Evolutionary conservation across 92 coral and sea anemone species (phyloP).

Genomic region (Bergia puertoricense): DNA sequence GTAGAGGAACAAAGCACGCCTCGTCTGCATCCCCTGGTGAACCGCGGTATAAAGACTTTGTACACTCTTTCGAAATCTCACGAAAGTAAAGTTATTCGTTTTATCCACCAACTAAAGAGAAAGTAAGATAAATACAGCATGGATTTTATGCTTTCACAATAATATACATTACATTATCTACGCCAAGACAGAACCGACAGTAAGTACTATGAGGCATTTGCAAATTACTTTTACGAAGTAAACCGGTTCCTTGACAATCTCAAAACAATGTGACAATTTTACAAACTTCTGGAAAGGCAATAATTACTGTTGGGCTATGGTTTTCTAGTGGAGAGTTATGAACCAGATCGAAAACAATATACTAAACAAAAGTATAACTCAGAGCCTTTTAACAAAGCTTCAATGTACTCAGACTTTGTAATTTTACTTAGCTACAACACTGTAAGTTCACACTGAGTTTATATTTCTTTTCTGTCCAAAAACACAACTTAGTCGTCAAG

Average conservation of each 20-base stretch:
- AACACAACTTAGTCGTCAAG: slow-evolving; percentile 73
- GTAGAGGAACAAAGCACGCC: not conserved
- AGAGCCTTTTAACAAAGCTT: not conserved
- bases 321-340: not conserved
- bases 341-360: not conserved
- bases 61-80: not conserved
- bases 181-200: not conserved
- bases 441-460: slow-evolving; percentile 1
- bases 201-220: not conserved
- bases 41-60: not conserved
- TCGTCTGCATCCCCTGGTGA: not conserved
- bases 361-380: too few relatives aligned
- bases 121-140: too few relatives aligned
- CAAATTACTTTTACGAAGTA: not conserved
- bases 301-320: not conserved
- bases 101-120: not conserved
- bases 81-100: not conserved
- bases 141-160: too few relatives aligned
- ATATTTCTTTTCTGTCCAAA: not conserved
- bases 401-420: not conserved
- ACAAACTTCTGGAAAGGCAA: not conserved
- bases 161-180: not conserved
- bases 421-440: not conserved
- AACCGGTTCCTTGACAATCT: not conserved
- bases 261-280: not conserved